A percentile compares a stretch with the other conserved stretches of the same genome.
These are phyloP conservation scores for Cyphomyrmex costatus DNA, from an alignment of 1,140 invertebrate species.

Conservation along the genomic window DNA sequence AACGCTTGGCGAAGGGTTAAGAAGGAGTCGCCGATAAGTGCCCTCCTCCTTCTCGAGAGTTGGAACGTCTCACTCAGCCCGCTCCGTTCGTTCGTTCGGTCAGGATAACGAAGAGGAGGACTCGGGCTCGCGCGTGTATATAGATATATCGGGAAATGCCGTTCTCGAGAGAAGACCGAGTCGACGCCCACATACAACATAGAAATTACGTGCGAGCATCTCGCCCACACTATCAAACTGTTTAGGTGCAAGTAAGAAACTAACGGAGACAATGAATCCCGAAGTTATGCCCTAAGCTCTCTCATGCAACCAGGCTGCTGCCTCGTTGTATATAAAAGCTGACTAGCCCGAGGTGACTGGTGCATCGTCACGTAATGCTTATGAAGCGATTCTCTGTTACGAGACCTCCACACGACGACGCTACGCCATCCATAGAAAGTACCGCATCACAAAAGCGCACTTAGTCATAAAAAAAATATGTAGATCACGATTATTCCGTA, in stretches of 20 bases:
- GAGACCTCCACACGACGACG: conserved; percentile 23
- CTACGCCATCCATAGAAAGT: conserved; percentile 34
- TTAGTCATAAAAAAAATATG: background rate
- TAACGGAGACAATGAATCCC: conserved; percentile 75
- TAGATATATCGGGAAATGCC: conserved; percentile 64
- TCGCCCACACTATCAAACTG: conserved; percentile 58
- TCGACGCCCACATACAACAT: conserved; percentile 61
- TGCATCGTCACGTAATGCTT: conserved; percentile 62
- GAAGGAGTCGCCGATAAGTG: conserved; percentile 40
- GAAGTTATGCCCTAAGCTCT: conserved; percentile 78
- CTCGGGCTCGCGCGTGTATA: background rate
- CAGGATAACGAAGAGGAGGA: conserved; percentile 36
- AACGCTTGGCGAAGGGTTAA: background rate
- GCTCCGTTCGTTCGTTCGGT: conserved; percentile 15
- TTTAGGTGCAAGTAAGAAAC: conserved; percentile 29
- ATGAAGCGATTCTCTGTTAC: conserved; percentile 58
- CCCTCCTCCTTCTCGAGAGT: conserved; percentile 17
- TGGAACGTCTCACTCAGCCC: conserved; percentile 42
- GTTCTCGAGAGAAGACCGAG: conserved; percentile 56
- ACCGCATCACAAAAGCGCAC: background rate
- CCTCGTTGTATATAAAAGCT: background rate
- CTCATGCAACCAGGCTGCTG: conserved; percentile 5
- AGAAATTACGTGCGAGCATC: conserved; percentile 27
- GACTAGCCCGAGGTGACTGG: conserved; percentile 31
- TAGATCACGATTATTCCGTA: background rate